Percentiles rank a stretch among this genome's conserved stretches.
These are phyloP conservation scores for Limanda limanda DNA, from an alignment of 2,113 vertebrate genomes.

Conservation along the genomic window DNA sequence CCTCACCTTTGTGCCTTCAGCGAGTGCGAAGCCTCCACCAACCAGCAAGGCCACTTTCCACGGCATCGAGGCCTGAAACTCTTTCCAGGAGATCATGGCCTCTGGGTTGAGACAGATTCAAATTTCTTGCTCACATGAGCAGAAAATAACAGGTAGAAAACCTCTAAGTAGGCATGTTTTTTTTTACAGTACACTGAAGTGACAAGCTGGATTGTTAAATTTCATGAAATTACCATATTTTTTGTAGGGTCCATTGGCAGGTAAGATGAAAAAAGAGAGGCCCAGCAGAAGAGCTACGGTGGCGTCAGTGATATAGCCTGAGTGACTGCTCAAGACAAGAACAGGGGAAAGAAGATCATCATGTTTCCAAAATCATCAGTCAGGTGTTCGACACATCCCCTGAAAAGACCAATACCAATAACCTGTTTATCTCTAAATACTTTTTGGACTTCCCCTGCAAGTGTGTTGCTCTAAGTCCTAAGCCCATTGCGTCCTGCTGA, in stretches of 20 bases:
- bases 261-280: conserved; percentile 90
- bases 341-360: not conserved
- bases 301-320: conserved; percentile 87
- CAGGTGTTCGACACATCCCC: no score
- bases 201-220: not conserved
- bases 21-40: conserved; percentile 93
- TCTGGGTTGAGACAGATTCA: conserved; percentile 46
- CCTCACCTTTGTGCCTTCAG: conserved; percentile 89
- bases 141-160: not conserved
- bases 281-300: conserved; percentile 90
- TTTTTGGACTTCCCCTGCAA: not conserved
- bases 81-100: conserved; percentile 90
- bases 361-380: no score
- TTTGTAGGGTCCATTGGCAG: conserved; percentile 81
- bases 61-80: conserved; percentile 94
- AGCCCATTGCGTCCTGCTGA: no score
- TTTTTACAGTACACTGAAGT: not conserved
- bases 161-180: not conserved
- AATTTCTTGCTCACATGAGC: not conserved
- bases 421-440: not conserved
- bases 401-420: not conserved
- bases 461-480: not conserved
- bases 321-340: conserved; percentile 75
- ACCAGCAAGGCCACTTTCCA: conserved; percentile 94
- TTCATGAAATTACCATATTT: conserved; percentile 79